Percentiles rank a stretch among this genome's conserved stretches.
These are phyloP conservation scores for Pristis pectinata DNA, from an alignment of 2,797 vertebrate species.

Conservation along the genomic window DNA sequence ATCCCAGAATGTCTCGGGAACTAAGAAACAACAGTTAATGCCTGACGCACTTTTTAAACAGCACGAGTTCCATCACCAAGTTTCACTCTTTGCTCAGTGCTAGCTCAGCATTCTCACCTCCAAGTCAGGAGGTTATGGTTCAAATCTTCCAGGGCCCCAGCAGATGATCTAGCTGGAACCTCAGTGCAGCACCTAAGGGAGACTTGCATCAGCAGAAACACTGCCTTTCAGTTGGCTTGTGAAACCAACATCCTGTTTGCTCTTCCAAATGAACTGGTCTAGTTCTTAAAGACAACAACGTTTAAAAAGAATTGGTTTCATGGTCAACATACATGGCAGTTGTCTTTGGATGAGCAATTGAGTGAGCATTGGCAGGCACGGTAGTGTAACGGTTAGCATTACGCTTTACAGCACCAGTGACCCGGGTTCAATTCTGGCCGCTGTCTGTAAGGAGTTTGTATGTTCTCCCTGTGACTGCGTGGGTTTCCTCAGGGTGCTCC, in stretches of 20 bases:
- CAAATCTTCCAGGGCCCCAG: neutral
- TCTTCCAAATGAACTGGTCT: neutral
- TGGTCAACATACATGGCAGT: no score
- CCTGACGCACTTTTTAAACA: neutral
- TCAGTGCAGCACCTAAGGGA: neutral
- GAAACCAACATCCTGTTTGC: neutral
- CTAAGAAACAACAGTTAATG: neutral
- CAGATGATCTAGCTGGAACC: neutral
- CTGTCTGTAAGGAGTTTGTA: no score
- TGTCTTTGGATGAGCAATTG: no score
- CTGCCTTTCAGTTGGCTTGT: neutral
- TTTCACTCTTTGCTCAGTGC: neutral
- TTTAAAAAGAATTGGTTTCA: no score
- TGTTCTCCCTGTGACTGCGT: no score
- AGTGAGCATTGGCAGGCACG: no score
- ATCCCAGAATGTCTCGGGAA: neutral
- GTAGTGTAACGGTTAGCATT: no score
- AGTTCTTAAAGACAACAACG: neutral
- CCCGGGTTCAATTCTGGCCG: no score
- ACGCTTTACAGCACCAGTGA: no score
- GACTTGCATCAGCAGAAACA: neutral
- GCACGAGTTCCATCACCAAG: no score
- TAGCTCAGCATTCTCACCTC: neutral
- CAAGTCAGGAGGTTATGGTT: neutral
- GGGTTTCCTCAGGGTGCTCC: no score